A percentile compares a stretch with the other conserved stretches of the same genome.
Evolutionary conservation across 1,140 invertebrate species (phyloP).

Genomic region (Anoplophora glabripennis): DNA sequence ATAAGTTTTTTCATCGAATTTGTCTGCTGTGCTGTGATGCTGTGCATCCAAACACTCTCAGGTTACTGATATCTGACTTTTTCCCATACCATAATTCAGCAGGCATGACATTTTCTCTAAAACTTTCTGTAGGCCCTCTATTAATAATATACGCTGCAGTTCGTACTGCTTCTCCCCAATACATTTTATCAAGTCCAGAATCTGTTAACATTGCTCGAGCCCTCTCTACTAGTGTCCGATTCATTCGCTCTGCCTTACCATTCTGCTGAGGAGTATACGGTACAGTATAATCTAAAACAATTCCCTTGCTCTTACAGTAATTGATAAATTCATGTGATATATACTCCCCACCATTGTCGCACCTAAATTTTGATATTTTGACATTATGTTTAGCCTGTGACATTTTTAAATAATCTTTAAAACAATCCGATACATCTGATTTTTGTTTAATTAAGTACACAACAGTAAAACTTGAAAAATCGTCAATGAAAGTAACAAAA

Average conservation of each 20-base stretch:
- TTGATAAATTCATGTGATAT: conserved; percentile 9
- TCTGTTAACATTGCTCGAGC: conserved; percentile 40
- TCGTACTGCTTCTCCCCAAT: conserved; percentile 47
- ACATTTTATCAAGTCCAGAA: conserved; percentile 27
- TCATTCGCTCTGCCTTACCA: conserved; percentile 1
- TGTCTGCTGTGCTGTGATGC: conserved; percentile 29
- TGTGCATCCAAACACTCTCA: conserved; percentile 37
- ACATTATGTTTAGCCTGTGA: neutral
- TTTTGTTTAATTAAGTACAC: conserved; percentile 1
- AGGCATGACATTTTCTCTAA: neutral
- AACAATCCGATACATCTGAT: neutral
- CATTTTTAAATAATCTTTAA: neutral
- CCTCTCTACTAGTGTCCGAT: conserved; percentile 13
- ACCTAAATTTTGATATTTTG: conserved; percentile 19
- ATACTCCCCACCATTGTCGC: conserved; percentile 3
- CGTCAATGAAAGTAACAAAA: conserved; percentile 39
- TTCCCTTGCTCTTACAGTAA: conserved; percentile 12
- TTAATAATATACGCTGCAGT: conserved; percentile 16
- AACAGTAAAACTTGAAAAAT: conserved; percentile 3
- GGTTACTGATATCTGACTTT: conserved; percentile 39
- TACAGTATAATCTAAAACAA: conserved; percentile 19
- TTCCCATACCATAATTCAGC: conserved; percentile 27
- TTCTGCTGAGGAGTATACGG: conserved; percentile 12
- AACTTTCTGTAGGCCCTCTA: neutral
- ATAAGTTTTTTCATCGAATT: conserved; percentile 29